phyloP scores from a whole-genome alignment of 2,797 vertebrate genomes.

The Danio kyathit region DNA sequence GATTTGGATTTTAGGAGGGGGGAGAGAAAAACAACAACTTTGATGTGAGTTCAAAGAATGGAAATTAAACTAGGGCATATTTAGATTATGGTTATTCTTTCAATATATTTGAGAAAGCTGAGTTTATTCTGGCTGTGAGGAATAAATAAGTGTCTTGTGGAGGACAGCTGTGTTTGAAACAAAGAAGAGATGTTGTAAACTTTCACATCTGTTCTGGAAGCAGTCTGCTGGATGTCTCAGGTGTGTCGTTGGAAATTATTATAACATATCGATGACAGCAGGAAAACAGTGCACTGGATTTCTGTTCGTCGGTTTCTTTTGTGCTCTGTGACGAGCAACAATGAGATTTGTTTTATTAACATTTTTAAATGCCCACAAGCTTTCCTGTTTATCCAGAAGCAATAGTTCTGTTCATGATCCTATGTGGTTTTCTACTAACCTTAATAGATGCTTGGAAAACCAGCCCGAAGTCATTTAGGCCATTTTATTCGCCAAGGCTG shows the following conservation, averaged over 20 bases:
- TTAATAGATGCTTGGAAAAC: not conserved
- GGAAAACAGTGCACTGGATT: conserved; percentile 5
- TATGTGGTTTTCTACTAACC: not conserved
- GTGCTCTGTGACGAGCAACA: not conserved
- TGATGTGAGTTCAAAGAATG: conserved; percentile 51
- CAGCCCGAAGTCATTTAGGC: conserved; percentile 2
- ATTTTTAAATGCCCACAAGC: not conserved
- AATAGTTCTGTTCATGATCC: not conserved
- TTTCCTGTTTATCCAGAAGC: not conserved
- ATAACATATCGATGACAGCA: conserved; percentile 29
- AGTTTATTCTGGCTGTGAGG: conserved; percentile 47
- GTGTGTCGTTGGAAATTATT: conserved; percentile 29
- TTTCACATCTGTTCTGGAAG: conserved; percentile 32
- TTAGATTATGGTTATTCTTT: conserved; percentile 44
- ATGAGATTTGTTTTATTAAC: not conserved
- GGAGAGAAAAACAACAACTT: conserved; percentile 18
- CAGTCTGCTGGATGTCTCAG: conserved; percentile 61
- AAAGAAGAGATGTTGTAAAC: conserved; percentile 42
- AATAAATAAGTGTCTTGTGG: conserved; percentile 46
- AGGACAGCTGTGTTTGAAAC: conserved; percentile 54
- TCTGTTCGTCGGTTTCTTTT: not conserved
- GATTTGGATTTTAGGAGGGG: conserved; percentile 15
- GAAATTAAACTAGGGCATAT: conserved; percentile 30
- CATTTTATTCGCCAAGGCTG: not conserved
- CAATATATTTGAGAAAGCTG: conserved; percentile 42